Evolutionary conservation across 1,140 invertebrate genomes (phyloP).

Genomic region (Branchinecta lynchi): DNA sequence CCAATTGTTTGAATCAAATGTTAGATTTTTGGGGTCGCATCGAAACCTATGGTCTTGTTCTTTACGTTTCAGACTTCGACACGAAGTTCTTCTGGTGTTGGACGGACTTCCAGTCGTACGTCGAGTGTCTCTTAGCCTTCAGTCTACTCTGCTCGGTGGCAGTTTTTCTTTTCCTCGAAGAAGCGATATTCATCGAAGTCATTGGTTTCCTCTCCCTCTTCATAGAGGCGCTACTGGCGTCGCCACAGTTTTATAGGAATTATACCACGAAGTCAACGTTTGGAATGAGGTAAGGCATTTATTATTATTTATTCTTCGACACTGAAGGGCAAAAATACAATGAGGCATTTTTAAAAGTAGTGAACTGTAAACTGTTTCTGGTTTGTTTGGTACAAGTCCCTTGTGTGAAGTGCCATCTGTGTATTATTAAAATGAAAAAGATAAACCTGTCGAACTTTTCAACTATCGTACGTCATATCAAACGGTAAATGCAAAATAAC

Average conservation of each 20-base stretch:
- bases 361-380: no score
- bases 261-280: constrained; percentile 73
- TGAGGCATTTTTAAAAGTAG: no score
- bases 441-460: no score
- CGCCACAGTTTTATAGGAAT: constrained; percentile 82
- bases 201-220: constrained; percentile 87
- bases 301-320: no score
- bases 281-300: constrained; percentile 73
- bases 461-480: no score
- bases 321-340: no score
- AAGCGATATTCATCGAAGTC: constrained; percentile 64
- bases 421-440: no score
- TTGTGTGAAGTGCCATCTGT: no score
- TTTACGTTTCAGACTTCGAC: constrained; percentile 59
- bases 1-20: no score
- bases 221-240: constrained; percentile 88
- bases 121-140: constrained; percentile 81
- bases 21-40: no score
- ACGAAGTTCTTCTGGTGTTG: constrained; percentile 92
- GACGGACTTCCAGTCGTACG: constrained; percentile 93
- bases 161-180: constrained; percentile 72
- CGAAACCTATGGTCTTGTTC: constrained; percentile 13
- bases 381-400: no score
- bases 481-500: no score
- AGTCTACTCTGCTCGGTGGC: constrained; percentile 59